A percentile compares a stretch with the other conserved stretches of the same genome.
Evolutionary conservation across 2,888 invertebrate genomes (phyloP).

Genomic region (Pyrochroa serraticornis): DNA sequence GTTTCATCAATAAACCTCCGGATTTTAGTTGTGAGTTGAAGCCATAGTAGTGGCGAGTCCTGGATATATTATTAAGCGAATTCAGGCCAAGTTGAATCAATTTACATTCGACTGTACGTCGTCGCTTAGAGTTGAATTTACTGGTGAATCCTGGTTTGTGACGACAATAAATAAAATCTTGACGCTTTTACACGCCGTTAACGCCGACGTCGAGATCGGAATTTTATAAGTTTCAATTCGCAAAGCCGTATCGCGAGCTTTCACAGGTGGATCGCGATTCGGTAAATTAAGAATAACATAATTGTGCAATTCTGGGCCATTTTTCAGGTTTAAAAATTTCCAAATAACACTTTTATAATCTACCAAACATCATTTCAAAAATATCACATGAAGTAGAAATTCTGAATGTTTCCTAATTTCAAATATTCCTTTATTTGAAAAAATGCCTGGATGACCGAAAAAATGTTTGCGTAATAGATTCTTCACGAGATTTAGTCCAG

Average conservation of each 20-base stretch:
- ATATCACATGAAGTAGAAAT: too few species aligned
- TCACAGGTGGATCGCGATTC: not conserved
- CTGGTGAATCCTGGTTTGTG: too few species aligned
- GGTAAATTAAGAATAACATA: constrained; percentile 1
- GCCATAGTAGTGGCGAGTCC: constrained; percentile 4
- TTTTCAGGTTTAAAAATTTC: too few species aligned
- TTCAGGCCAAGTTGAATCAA: constrained; percentile 17
- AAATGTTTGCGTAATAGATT: too few species aligned
- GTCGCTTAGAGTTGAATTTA: not conserved
- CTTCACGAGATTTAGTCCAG: too few species aligned
- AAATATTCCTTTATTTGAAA: too few species aligned
- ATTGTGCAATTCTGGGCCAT: too few species aligned
- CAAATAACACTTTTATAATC: too few species aligned
- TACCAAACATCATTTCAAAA: too few species aligned
- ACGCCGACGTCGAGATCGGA: not conserved
- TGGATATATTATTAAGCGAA: not conserved
- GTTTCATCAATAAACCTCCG: constrained; percentile 7
- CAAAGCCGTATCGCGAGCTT: too few species aligned
- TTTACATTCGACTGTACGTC: not conserved
- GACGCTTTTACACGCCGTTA: constrained; percentile 19
- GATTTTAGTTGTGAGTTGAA: not conserved
- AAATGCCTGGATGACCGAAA: too few species aligned
- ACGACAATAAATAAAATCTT: constrained; percentile 2
- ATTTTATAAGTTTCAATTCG: constrained; percentile 17
- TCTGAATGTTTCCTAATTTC: too few species aligned